Evolutionary conservation across 2,888 invertebrate species (phyloP).

Genomic region (Mellilla xanthometata): DNA sequence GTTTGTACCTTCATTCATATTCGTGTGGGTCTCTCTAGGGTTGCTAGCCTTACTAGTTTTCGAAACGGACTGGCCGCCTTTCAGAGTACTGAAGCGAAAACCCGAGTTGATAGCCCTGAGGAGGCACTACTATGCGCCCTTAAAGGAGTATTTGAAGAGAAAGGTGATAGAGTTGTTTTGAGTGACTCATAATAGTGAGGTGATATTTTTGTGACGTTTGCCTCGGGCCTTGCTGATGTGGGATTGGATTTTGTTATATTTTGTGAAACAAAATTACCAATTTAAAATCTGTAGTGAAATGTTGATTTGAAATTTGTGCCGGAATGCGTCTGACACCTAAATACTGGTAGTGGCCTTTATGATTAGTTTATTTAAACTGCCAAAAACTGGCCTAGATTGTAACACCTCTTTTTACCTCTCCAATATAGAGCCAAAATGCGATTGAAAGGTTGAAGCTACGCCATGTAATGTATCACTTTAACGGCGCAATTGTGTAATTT

Average conservation of each 20-base stretch:
- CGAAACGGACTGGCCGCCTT: slow-evolving; percentile 89
- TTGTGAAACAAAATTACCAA: no score
- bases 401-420: no score
- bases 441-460: no score
- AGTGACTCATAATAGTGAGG: slow-evolving; percentile 35
- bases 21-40: slow-evolving; percentile 87
- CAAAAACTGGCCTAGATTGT: no score
- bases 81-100: slow-evolving; percentile 86
- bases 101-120: slow-evolving; percentile 90
- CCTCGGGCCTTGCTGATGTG: slow-evolving; percentile 12
- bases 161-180: slow-evolving; percentile 85
- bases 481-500: no score
- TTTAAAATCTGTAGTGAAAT: no score
- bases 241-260: slow-evolving; percentile 5
- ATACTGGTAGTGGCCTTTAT: no score
- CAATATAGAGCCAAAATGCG: no score
- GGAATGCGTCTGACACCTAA: no score
- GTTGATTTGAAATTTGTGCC: no score
- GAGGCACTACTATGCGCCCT: slow-evolving; percentile 91
- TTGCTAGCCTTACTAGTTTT: slow-evolving; percentile 87
- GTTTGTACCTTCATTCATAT: slow-evolving; percentile 89
- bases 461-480: no score
- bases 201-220: slow-evolving; percentile 22
- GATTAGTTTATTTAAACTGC: no score
- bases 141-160: slow-evolving; percentile 88